Percentiles rank a stretch among this genome's conserved stretches.
Conservation (phyloP, 2,888 invertebrate species). For the Philopedon plagiatum region DNA sequence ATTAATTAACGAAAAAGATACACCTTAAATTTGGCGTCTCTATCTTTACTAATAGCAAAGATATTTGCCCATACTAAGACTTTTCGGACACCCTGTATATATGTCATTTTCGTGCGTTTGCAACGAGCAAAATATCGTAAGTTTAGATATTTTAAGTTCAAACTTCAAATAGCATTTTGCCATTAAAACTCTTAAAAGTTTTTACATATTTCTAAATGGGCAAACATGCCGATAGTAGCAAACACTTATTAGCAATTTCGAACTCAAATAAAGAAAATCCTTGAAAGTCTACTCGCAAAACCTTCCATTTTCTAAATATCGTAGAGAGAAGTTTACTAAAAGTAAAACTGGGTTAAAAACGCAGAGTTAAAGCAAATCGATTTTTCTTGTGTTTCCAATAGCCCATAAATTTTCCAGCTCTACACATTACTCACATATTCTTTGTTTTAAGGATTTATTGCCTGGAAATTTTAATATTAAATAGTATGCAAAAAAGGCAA, state of each 20-base stretch:
- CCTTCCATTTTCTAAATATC: not conserved
- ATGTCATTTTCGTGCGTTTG: too few species aligned
- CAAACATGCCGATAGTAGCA: not conserved
- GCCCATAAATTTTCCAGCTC: slow-evolving; percentile 35
- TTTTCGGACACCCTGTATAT: too few species aligned
- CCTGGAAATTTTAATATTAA: slow-evolving; percentile 41
- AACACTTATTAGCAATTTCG: not conserved
- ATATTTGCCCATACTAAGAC: too few species aligned
- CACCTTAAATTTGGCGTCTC: too few species aligned
- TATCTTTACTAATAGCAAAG: too few species aligned
- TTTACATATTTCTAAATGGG: not conserved
- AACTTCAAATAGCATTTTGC: not conserved
- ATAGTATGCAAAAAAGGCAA: slow-evolving; percentile 19
- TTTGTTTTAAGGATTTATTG: slow-evolving; percentile 47
- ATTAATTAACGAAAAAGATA: too few species aligned
- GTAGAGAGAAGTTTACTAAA: not conserved
- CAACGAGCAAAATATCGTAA: not conserved
- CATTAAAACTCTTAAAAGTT: not conserved
- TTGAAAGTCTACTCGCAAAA: slow-evolving; percentile 1
- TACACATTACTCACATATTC: slow-evolving; percentile 41
- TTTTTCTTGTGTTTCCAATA: slow-evolving; percentile 32
- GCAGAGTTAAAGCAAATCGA: slow-evolving; percentile 36
- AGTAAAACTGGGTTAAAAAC: slow-evolving; percentile 41
- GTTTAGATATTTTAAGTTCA: not conserved
- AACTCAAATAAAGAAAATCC: slow-evolving; percentile 11